Evolutionary conservation across 2,797 vertebrate species (phyloP).

Genomic region (Alcedo atthis): DNA sequence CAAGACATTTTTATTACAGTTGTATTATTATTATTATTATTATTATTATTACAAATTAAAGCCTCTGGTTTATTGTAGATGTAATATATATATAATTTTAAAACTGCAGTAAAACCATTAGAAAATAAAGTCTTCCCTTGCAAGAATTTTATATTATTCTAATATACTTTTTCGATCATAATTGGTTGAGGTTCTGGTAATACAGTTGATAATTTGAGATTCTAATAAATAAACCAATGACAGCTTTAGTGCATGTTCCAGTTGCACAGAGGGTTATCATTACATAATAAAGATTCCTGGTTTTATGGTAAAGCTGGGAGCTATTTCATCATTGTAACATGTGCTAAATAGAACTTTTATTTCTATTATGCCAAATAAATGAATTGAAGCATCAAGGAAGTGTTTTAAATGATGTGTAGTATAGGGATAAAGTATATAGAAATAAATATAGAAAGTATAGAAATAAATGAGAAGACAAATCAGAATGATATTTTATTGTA

Average conservation of each 20-base stretch:
- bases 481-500: not conserved
- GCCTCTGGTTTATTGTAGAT: not conserved
- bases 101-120: not conserved
- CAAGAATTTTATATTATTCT: not conserved
- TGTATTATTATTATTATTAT: not conserved
- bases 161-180: not conserved
- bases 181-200: not conserved
- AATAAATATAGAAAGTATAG: no score
- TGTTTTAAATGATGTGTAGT: conserved; percentile 66
- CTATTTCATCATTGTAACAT: conserved; percentile 50
- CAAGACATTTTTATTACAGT: no score
- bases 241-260: conserved; percentile 21
- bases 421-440: conserved; percentile 40
- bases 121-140: not conserved
- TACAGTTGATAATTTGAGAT: conserved; percentile 9
- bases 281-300: conserved; percentile 31
- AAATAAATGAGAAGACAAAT: conserved; percentile 65
- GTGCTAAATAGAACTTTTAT: conserved; percentile 63
- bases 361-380: conserved; percentile 73
- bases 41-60: not conserved
- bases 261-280: conserved; percentile 27
- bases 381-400: conserved; percentile 67
- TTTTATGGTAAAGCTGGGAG: conserved; percentile 64
- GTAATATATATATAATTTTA: not conserved
- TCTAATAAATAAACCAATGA: conserved; percentile 50